phyloP scores from a whole-genome alignment of 1,140 invertebrate genomes.

The Drosophila nasuta region DNA sequence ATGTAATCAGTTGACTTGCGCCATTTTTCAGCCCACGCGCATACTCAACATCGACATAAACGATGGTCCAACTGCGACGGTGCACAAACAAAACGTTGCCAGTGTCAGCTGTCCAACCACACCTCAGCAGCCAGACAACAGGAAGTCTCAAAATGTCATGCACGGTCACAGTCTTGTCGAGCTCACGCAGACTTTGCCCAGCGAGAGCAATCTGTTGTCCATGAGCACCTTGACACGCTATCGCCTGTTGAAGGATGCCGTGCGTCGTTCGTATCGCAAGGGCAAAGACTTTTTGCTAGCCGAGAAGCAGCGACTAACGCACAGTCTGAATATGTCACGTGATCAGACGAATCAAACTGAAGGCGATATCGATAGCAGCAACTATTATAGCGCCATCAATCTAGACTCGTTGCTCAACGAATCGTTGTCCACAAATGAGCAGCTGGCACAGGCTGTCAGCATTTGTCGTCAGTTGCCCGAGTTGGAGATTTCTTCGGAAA shows the following conservation, averaged over 20 bases:
- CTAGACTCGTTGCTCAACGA: slow-evolving; percentile 65
- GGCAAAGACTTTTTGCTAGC: slow-evolving; percentile 68
- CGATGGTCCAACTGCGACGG: slow-evolving; percentile 38
- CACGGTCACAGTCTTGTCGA: slow-evolving; percentile 48
- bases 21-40: slow-evolving; percentile 59
- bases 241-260: slow-evolving; percentile 67
- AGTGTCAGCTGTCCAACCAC: slow-evolving; percentile 73
- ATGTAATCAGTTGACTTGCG: slow-evolving; percentile 32
- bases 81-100: slow-evolving; percentile 24
- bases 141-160: neutral
- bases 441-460: slow-evolving; percentile 72
- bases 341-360: slow-evolving; percentile 64
- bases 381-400: slow-evolving; percentile 62
- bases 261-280: slow-evolving; percentile 76
- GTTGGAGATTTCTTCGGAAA: slow-evolving; percentile 75
- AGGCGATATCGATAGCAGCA: slow-evolving; percentile 58
- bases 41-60: slow-evolving; percentile 64
- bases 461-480: slow-evolving; percentile 78
- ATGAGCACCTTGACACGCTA: slow-evolving; percentile 65
- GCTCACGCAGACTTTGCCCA: slow-evolving; percentile 36
- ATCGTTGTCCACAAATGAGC: slow-evolving; percentile 61
- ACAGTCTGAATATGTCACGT: slow-evolving; percentile 51
- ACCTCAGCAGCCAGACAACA: slow-evolving; percentile 54
- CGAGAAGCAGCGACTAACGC: slow-evolving; percentile 61
- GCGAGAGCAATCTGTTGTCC: slow-evolving; percentile 59